Conservation (phyloP, 2,113 vertebrate species). For the Labeo catla region DNA sequence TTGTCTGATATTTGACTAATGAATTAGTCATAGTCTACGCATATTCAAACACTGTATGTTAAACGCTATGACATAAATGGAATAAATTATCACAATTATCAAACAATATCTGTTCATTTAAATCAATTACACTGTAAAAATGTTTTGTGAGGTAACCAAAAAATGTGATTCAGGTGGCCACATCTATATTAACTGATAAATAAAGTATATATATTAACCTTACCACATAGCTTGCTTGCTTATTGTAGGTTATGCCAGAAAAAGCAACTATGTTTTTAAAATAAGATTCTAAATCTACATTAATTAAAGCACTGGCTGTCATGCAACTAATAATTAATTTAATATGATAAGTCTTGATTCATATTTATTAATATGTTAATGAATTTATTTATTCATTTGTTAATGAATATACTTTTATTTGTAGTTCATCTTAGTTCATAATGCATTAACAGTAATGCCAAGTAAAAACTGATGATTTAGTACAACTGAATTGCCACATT, state of each 20-base stretch:
- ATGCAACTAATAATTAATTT: not conserved
- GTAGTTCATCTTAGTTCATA: not conserved
- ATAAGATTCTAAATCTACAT: not conserved
- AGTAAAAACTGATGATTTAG: not conserved
- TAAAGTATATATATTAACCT: not conserved
- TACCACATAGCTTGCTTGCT: not conserved
- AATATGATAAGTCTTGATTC: not conserved
- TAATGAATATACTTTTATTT: not conserved
- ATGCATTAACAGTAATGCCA: not conserved
- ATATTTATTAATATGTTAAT: too few species aligned
- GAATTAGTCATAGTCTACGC: not conserved
- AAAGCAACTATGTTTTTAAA: not conserved
- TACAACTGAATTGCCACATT: too few species aligned
- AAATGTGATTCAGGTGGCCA: not conserved
- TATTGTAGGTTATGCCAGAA: not conserved
- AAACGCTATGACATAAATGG: not conserved
- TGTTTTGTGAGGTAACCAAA: not conserved
- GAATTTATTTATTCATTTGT: too few species aligned
- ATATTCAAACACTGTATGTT: not conserved
- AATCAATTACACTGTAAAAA: not conserved
- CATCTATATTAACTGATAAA: not conserved
- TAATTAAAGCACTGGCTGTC: not conserved
- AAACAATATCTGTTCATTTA: not conserved
- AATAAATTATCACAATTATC: not conserved
- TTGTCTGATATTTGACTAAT: not conserved